Evolutionary conservation across 2,113 vertebrate genomes (phyloP).

Genomic region (Piaya cayana): DNA sequence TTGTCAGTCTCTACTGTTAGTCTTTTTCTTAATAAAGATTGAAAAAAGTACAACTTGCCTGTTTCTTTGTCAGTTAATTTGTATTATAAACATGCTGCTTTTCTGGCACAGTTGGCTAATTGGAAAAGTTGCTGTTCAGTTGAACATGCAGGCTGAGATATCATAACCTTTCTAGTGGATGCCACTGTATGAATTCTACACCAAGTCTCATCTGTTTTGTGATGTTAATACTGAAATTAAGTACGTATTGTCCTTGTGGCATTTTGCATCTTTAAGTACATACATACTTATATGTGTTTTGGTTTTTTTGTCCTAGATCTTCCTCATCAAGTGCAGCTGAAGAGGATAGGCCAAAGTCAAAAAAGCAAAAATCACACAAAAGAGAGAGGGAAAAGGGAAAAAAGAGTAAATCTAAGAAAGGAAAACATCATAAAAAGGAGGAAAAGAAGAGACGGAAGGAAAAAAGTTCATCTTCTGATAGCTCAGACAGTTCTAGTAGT

Average conservation of each 20-base stretch:
- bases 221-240: background rate
- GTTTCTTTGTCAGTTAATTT: background rate
- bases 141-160: background rate
- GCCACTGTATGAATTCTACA: background rate
- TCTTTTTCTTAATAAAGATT: background rate
- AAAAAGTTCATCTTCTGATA: slow-evolving; percentile 77
- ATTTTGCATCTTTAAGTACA: background rate
- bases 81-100: background rate
- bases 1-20: background rate
- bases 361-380: slow-evolving; percentile 89
- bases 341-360: slow-evolving; percentile 83
- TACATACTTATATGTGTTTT: background rate
- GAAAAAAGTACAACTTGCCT: background rate
- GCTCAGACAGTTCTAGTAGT: slow-evolving; percentile 83
- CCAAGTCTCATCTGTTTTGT: background rate
- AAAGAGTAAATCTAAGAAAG: slow-evolving; percentile 83
- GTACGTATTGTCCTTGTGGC: fast-evolving
- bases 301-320: slow-evolving; percentile 71
- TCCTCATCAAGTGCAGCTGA: slow-evolving; percentile 83
- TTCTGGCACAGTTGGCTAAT: background rate
- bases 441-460: slow-evolving; percentile 83
- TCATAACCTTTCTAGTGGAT: background rate
- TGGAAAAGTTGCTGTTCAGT: background rate
- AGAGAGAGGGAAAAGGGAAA: slow-evolving; percentile 91
- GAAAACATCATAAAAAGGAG: slow-evolving; percentile 85